Evolutionary conservation across 2,113 vertebrate species (phyloP), one percentile per base, ranked within the genome.

Genomic region (Varanus komodoensis): DNA sequence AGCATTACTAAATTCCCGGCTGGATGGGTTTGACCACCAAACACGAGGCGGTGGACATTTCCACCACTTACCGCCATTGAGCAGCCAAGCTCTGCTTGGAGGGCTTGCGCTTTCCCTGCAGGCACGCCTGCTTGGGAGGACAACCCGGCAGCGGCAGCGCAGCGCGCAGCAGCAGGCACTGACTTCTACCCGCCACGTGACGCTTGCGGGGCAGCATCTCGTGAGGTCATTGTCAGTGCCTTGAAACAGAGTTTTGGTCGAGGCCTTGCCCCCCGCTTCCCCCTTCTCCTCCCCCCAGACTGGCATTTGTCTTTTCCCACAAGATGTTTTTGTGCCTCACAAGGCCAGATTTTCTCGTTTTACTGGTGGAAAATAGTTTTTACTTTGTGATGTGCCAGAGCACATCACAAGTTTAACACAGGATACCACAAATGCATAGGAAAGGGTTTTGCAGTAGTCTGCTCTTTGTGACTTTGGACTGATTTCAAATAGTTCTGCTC

Each of bases 401-500:
- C 25, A 90, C 81, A 92, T 44, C 38, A 44, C 3, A 86, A 21
- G 78, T 73, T 80, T 75, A 93, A 82, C 90, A 3, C 81, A 93
- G 71, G 9, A 15, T 86, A 64, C 82, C 61, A 73, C 68, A 89
- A 54, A 78, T 86, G 69, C 25, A 87, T 82, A 25, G 89, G 54
- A 32, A 68, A 90, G 86, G 7, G 5, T 87, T 93, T 95, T 91
- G 32, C 48, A 82, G 0, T 81, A 86, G 0, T 87, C 11, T 69
- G 91, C 80, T 61, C 90, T 80, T 52, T 61, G 0, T 17, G 91
- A 91, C 86, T 68, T 6, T 91, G 86, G 27, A 67, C 6, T 92
- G 89, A 4, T 81, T 87, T 94, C 21, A 92, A 96, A 90, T 91
- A 84, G 71, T 0, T 92, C 90, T 94, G 90, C 54, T 82, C 94